Evolutionary conservation across 2,797 vertebrate species (phyloP), one percentile per base, ranked within the genome.

Genomic region (Oryzias dopingdopingensis): DNA sequence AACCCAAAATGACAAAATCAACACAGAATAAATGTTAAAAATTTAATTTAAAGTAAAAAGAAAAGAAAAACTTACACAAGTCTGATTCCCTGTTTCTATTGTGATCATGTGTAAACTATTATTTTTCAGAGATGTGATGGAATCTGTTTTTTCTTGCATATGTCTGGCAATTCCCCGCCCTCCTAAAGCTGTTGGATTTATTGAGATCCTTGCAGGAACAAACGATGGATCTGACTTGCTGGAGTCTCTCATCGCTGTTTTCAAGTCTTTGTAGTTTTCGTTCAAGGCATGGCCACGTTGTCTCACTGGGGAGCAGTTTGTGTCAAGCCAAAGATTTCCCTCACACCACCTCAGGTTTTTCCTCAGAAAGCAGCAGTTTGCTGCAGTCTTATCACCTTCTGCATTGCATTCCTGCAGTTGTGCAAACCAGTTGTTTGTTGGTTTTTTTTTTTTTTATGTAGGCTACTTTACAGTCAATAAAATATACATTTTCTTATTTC

Each of bases 301-400:
- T 29, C 24, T 49, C 17, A 49, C 23, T 8, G 48, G 48, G n/a
- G 16, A 49, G 17, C 48, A 49, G 16, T 8, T 17, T 29, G 24
- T 49, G 24, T 47, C 45, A 23, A 47, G 48, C 26, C 23, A 23
- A 47, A 49, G 24, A 49, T 26, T 49, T 49, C 24, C 5, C 29
- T 4, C 26, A 32, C 16, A 49, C 48, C 22, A 16, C 48, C 10
- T 32, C 48, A 32, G 2, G 23, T 49, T 49, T 32, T 49, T 10
- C 26, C 29, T 49, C 7, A 32, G 15, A n/a, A 32, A 49, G 16
- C 23, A 10, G 45, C 14, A 22, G 4, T 22, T 46, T 17, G 12
- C 45, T 22, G 45, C 18, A 20, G 22, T 22, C 20, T 14, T 20
- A 47, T 22, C 14, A 5, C 10, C 14, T 10, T 45, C 7, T 45